Base-by-base conservation (phyloP, 2,888 invertebrate genomes). In the Hirudinaria manillensis region DNA sequence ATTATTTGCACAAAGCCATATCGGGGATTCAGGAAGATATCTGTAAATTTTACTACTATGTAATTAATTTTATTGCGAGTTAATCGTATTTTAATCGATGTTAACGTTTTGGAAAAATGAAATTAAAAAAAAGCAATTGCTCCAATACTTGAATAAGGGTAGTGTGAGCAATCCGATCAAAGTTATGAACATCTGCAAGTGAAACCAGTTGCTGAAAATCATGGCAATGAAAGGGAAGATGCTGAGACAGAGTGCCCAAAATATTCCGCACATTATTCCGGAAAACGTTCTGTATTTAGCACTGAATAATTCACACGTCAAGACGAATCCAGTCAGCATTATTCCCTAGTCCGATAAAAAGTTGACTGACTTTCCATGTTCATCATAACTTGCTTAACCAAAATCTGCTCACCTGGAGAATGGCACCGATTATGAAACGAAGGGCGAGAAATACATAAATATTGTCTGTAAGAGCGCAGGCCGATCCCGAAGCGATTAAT, bases 231-330 rank as follows among this genome's bases (percentile, higher is more conserved):
- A 71, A 0, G 80, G 78, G 51, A 81, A 72, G 1, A 79, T n/a
- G 56, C 79, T 77, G 72, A 79, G 78, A 10, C 77, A 78, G 1
- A 77, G 10, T 2, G 79, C 78, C 82, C 82, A 82, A 71, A 79
- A 77, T 32, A 66, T 32, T 72, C 78, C 76, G 2, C 79, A 77
- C 3, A 78, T 68, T 16, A 77, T 76, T 13, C 80, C 80, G 13
- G 79, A 79, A 27, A 78, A 76, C 6, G 79, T 79, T 1, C 81
- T 75, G 29, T 76, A 73, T 3, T 78, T 76, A 13, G 81, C 78
- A 0, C 81, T 79, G 36, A 81, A 78, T 56, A 80, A 53, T 73
- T 82, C 82, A 32, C 78, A 79, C 7, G 78, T 77, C 76, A 79
- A 65, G 38, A 80, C 77, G 61, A 78, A 79, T 21, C 79, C 80